Percentiles rank a stretch among this genome's conserved stretches.
Conservation (phyloP, 1,140 invertebrate genomes). For the Samia ricini region DNA sequence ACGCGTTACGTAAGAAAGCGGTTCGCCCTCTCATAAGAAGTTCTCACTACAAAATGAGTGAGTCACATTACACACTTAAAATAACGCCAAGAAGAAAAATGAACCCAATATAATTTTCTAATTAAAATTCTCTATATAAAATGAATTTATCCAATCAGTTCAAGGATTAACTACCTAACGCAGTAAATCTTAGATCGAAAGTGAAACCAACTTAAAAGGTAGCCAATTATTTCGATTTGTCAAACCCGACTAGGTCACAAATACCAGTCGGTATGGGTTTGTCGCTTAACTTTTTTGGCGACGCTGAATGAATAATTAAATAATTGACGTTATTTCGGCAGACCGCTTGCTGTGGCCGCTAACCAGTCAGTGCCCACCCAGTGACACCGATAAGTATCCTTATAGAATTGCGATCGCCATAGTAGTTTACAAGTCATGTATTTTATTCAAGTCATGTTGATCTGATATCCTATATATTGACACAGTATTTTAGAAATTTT, state of each 20-base stretch:
- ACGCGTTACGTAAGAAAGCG: no score
- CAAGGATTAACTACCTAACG: constrained; percentile 32
- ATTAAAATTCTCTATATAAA: no score
- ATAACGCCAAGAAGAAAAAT: no score
- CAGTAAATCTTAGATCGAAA: constrained; percentile 34
- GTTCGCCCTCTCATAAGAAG: no score
- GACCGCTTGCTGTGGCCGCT: constrained; percentile 23
- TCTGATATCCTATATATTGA: background rate
- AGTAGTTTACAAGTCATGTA: background rate
- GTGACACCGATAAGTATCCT: constrained; percentile 55
- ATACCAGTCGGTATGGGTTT: constrained; percentile 48
- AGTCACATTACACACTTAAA: no score
- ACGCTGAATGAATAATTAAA: constrained; percentile 63
- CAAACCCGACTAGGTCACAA: constrained; percentile 44
- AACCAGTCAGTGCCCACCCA: constrained; percentile 43
- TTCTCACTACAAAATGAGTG: no score
- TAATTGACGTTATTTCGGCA: constrained; percentile 44
- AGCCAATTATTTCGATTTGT: constrained; percentile 56
- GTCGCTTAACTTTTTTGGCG: constrained; percentile 52
- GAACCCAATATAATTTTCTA: no score
- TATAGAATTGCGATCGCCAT: constrained; percentile 9
- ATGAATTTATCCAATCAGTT: constrained; percentile 34
- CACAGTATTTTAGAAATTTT: no score
- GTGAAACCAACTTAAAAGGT: constrained; percentile 51
- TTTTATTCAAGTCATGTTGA: no score